Base-by-base conservation (phyloP, 2,797 vertebrate genomes). In the Florisuga fusca region DNA sequence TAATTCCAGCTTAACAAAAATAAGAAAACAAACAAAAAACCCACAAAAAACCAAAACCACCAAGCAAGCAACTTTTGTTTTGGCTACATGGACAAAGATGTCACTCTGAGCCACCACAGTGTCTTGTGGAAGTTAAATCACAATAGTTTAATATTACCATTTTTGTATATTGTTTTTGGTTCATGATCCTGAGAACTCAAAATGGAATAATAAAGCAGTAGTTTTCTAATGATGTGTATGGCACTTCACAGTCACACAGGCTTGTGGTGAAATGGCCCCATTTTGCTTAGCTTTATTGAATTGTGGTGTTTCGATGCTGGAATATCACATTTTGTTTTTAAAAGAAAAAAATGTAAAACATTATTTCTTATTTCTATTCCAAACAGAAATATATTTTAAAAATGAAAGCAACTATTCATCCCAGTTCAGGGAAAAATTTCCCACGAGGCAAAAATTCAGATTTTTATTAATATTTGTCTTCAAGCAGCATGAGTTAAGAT, bases 401-500 rank as follows among this genome's bases (percentile, higher is more conserved):
- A 50, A 72, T 51, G 18, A 8, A 74, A 76, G 22, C 5, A 43
- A 50, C 14, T 88, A 66, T 69, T 88, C 12, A 15, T 82, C 3
- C 27, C 43, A 22, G 45, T 76, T 86, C 25, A 53, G 15, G 5
- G 5, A 74, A 4, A 73, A 73, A 58, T 53, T 53, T 80, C 31
- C 64, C 45, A 29, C 25, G 33, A 58, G 53, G 14, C 31, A 71
- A 48, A 84, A 82, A 67, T 74, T 74, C 33, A 57, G 50, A 51
- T 43, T 79, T 76, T 55, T 78, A 51, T 89, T 87, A 61, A 55
- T 67, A 79, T 53, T 93, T 93, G 18, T 61, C 64, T 92, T 89
- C 71, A 8, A 77, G 33, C 41, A 82, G 33, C 10, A 2, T 22
- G 53, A 80, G 19, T 89, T 54, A 77, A 80, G 78, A 58, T 89